These are phyloP conservation scores for Apolygus lucorum DNA, from an alignment of 1,140 invertebrate species.

Conservation along the genomic window DNA sequence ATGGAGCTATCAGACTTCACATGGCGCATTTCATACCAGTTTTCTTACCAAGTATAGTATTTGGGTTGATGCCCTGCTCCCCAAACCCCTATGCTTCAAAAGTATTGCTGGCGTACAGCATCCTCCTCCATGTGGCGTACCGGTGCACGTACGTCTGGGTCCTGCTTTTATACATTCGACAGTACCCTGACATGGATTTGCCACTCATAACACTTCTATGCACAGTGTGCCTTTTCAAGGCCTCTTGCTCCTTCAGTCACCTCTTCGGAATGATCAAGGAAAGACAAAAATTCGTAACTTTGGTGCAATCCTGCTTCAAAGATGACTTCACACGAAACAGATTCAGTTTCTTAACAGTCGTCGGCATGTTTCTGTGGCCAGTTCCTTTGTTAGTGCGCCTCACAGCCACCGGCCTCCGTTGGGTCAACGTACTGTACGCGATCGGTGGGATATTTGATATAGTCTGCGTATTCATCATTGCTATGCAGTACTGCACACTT, in stretches of 20 bases:
- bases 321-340: background rate
- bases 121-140: background rate
- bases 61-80: constrained; percentile 1
- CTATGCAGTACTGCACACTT: background rate
- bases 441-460: background rate
- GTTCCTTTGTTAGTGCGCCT: background rate
- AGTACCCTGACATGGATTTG: background rate
- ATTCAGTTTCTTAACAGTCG: background rate
- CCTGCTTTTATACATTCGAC: background rate
- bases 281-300: background rate
- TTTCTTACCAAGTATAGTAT: background rate
- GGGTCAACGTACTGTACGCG: background rate
- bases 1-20: background rate
- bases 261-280: background rate
- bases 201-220: background rate
- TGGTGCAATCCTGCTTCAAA: background rate
- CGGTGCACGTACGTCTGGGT: background rate
- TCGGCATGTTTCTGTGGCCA: background rate
- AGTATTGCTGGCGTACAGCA: background rate
- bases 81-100: background rate
- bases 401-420: background rate
- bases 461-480: background rate
- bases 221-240: background rate
- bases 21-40: background rate
- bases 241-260: background rate